Percentiles rank a stretch among this genome's conserved stretches.
Evolutionary conservation across 2,113 vertebrate genomes (phyloP).

Genomic region (Neolamprologus tretocephalus): DNA sequence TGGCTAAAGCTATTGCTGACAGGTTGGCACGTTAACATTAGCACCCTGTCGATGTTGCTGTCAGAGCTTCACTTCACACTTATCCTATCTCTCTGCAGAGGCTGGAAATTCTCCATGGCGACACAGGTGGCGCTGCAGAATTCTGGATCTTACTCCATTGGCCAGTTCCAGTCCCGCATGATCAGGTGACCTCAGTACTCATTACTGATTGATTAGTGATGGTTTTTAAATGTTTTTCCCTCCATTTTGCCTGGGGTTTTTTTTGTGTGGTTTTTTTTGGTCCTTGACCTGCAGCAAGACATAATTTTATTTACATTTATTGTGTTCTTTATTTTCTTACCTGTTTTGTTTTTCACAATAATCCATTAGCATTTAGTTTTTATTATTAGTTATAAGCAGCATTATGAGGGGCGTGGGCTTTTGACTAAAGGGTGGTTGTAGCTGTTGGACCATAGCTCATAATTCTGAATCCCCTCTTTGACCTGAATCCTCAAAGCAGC

Average conservation of each 20-base stretch:
- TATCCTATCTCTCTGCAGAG: slow-evolving; percentile 61
- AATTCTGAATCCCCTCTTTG: background rate
- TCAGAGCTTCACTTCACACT: background rate
- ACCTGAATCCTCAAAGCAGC: background rate
- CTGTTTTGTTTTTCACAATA: background rate
- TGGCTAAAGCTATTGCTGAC: slow-evolving; percentile 98
- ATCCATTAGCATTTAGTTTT: background rate
- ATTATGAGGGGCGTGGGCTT: background rate
- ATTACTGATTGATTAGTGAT: background rate
- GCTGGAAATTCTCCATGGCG: slow-evolving; percentile 98
- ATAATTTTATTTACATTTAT: background rate
- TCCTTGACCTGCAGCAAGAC: background rate
- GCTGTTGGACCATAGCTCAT: background rate
- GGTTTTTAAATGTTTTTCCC: background rate
- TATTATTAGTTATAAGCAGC: background rate
- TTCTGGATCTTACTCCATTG: slow-evolving; percentile 96
- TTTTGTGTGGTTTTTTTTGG: background rate
- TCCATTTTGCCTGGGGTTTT: background rate
- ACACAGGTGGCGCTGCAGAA: slow-evolving; percentile 98
- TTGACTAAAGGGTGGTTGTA: background rate
- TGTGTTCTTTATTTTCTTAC: background rate
- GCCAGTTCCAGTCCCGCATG: slow-evolving; percentile 97
- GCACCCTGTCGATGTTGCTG: background rate
- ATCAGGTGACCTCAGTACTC: slow-evolving; percentile 77
- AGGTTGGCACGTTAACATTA: slow-evolving; percentile 66